Percentiles rank a stretch among this genome's conserved stretches.
These are phyloP conservation scores for Drosophila paramelanica DNA, from an alignment of 2,888 invertebrate genomes.

Conservation along the genomic window DNA sequence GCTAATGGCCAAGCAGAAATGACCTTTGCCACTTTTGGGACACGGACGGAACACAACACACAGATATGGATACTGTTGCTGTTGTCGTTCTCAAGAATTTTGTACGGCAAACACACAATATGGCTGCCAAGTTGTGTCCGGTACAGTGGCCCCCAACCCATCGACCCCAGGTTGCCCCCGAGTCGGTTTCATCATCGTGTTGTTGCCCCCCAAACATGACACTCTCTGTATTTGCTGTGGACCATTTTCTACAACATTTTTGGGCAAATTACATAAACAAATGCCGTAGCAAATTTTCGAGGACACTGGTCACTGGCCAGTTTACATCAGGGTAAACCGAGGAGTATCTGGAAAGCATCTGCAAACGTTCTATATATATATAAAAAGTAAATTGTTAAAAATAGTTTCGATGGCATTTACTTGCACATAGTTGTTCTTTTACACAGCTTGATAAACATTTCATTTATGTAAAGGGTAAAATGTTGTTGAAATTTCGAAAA, in stretches of 20 bases:
- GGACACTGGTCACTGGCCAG: conserved; percentile 25
- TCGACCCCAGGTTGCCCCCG: conserved; percentile 4
- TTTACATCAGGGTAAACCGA: conserved; percentile 10
- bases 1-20: conserved; percentile 61
- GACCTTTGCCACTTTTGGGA: conserved; percentile 64
- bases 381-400: conserved; percentile 6
- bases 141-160: neutral
- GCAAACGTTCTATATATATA: conserved; percentile 1
- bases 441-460: conserved; percentile 1
- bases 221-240: conserved; percentile 40
- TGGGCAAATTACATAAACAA: conserved; percentile 73
- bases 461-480: neutral
- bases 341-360: conserved; percentile 2
- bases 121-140: conserved; percentile 52
- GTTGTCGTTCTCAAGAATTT: conserved; percentile 41
- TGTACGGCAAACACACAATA: conserved; percentile 46
- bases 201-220: conserved; percentile 53
- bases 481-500: neutral
- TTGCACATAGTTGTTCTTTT: conserved; percentile 9
- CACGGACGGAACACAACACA: conserved; percentile 22
- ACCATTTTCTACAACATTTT: conserved; percentile 72
- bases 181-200: conserved; percentile 35
- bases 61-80: conserved; percentile 52
- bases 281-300: conserved; percentile 45
- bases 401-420: conserved; percentile 11